Conservation (phyloP, 2,797 vertebrate species). For the Chelon auratus region DNA sequence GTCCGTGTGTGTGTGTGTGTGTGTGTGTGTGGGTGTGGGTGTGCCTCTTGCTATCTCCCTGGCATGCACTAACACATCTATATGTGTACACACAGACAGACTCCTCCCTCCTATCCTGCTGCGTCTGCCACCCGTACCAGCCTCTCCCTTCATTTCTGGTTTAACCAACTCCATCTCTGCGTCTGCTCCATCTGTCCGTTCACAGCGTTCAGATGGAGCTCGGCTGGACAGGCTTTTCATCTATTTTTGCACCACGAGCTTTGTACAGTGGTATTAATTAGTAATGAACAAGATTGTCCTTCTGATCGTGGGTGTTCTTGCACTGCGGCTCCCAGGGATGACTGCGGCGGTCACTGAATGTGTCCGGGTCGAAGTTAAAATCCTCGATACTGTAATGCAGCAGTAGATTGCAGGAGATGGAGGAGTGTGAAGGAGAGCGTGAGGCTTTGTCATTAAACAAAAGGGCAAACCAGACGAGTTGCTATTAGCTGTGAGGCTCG, state of each 20-base stretch:
- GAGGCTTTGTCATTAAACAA: too few species aligned
- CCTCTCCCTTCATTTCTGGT: slow-evolving; percentile 59
- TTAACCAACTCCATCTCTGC: slow-evolving; percentile 65
- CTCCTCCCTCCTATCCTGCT: slow-evolving; percentile 52
- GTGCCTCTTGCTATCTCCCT: slow-evolving; percentile 1
- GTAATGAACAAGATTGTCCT: slow-evolving; percentile 7
- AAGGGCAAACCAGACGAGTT: too few species aligned
- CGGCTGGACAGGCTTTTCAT: slow-evolving; percentile 30
- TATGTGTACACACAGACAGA: slow-evolving; percentile 35
- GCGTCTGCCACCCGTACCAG: slow-evolving; percentile 47
- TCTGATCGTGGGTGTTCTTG: slow-evolving; percentile 11
- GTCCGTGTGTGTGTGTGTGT: neutral
- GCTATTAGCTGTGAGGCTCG: too few species aligned
- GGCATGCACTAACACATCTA: slow-evolving; percentile 38
- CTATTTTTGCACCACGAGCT: slow-evolving; percentile 29
- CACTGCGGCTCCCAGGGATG: neutral
- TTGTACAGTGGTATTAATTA: slow-evolving; percentile 10
- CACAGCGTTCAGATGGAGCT: slow-evolving; percentile 38
- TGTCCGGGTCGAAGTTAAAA: neutral
- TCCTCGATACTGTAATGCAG: too few species aligned
- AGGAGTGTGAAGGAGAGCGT: too few species aligned
- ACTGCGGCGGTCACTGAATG: neutral
- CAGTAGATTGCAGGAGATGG: too few species aligned
- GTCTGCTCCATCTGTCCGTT: slow-evolving; percentile 73
- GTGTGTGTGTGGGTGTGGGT: slow-evolving; percentile 7